These are phyloP conservation scores for Scalopus aquaticus DNA, from an alignment of 2,113 vertebrate genomes.

Conservation along the genomic window DNA sequence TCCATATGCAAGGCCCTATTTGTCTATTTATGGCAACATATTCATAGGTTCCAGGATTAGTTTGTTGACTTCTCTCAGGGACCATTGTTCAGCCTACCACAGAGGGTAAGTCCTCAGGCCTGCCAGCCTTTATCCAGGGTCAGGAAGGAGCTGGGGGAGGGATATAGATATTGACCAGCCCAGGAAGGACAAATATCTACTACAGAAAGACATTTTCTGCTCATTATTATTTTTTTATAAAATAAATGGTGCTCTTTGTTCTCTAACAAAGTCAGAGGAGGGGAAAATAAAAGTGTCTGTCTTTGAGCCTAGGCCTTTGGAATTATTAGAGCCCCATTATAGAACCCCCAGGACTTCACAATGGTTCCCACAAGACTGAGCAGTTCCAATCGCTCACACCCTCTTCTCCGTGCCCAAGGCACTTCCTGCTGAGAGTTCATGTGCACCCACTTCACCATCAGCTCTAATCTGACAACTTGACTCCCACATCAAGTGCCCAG, in stretches of 20 bases:
- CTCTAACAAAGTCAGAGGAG: not conserved
- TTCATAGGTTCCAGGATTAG: not conserved
- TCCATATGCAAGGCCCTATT: not conserved
- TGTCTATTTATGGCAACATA: not conserved
- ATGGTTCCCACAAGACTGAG: not conserved
- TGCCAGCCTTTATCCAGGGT: not conserved
- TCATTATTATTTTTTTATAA: not conserved
- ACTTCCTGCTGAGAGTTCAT: not conserved
- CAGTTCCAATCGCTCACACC: accelerated
- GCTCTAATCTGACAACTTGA: not conserved
- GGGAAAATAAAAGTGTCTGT: not conserved
- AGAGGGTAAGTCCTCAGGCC: not conserved
- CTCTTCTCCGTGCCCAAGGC: not conserved
- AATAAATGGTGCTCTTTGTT: not conserved
- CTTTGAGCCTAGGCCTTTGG: not conserved
- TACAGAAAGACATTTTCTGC: not conserved
- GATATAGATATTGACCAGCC: not conserved
- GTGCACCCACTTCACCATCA: not conserved
- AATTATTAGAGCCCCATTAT: not conserved
- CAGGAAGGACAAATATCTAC: not conserved
- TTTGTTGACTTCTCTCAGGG: not conserved
- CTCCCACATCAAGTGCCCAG: not conserved
- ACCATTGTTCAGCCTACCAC: not conserved
- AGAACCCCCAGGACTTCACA: not conserved
- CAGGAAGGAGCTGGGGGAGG: not conserved